phyloP scores from a whole-genome alignment of 2,797 vertebrate genomes.

The Myotis vivesi region DNA sequence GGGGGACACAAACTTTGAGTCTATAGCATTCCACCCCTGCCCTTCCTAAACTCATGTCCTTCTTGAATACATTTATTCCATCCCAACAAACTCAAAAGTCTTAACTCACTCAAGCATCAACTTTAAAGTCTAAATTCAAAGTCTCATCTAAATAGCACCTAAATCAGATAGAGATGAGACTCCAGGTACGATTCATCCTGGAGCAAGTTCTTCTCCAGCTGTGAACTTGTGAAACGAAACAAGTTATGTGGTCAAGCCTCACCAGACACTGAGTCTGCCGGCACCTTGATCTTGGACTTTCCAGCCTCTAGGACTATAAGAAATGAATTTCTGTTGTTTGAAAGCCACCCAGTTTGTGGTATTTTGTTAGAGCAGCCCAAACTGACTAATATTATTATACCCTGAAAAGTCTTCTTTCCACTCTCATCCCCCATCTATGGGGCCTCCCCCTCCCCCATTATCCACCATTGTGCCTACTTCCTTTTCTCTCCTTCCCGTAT shows the following conservation, averaged over 20 bases:
- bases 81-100: neutral
- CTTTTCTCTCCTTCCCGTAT: neutral
- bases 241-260: fast-evolving
- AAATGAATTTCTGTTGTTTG: neutral
- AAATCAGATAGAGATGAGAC: neutral
- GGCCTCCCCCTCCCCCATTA: neutral
- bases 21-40: neutral
- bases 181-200: neutral
- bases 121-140: neutral
- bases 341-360: neutral
- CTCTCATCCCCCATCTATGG: fast-evolving
- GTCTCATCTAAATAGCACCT: neutral
- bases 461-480: neutral
- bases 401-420: neutral
- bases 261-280: neutral
- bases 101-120: neutral
- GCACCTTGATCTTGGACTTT: neutral
- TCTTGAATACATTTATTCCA: neutral
- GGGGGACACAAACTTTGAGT: neutral
- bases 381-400: neutral
- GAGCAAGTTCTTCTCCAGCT: neutral
- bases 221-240: neutral
- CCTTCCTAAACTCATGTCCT: neutral
- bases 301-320: neutral
- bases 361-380: neutral